Conservation (phyloP, 2,797 vertebrate species). For the Syncerus caffer region DNA sequence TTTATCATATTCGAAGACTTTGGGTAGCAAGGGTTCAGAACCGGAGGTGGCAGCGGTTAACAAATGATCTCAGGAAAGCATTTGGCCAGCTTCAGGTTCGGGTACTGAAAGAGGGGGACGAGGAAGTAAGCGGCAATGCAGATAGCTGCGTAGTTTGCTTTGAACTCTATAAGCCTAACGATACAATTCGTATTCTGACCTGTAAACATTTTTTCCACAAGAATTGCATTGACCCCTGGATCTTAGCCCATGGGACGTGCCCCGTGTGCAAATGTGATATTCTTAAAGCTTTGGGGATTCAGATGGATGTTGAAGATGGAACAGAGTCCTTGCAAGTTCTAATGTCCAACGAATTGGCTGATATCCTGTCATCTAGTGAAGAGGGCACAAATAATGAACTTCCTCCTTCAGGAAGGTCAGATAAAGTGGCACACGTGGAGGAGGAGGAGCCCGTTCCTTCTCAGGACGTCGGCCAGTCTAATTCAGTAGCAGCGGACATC, state of each 20-base stretch:
- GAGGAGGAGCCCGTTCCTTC: background rate
- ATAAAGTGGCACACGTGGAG: background rate
- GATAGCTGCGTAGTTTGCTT: constrained; percentile 68
- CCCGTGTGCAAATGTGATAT: constrained; percentile 73
- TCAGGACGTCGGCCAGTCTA: background rate
- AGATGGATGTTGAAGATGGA: constrained; percentile 57
- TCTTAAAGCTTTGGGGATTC: constrained; percentile 63
- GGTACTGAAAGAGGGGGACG: constrained; percentile 63
- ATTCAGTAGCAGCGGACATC: background rate
- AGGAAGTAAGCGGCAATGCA: constrained; percentile 53
- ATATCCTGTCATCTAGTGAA: background rate
- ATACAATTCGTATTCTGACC: constrained; percentile 60
- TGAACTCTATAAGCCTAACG: constrained; percentile 62
- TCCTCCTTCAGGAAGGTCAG: background rate
- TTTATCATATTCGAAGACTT: constrained; percentile 47
- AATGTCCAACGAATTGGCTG: constrained; percentile 39
- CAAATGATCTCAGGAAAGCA: constrained; percentile 50
- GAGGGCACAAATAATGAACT: background rate
- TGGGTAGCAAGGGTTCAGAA: constrained; percentile 51
- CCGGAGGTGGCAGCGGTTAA: constrained; percentile 52
- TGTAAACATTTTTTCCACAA: constrained; percentile 74
- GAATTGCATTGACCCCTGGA: constrained; percentile 67
- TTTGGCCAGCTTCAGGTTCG: constrained; percentile 54
- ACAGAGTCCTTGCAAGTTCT: constrained; percentile 28
- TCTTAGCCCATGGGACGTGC: constrained; percentile 52